Base-by-base conservation (phyloP, 2,113 vertebrate genomes). In the Camelus dromedarius region DNA sequence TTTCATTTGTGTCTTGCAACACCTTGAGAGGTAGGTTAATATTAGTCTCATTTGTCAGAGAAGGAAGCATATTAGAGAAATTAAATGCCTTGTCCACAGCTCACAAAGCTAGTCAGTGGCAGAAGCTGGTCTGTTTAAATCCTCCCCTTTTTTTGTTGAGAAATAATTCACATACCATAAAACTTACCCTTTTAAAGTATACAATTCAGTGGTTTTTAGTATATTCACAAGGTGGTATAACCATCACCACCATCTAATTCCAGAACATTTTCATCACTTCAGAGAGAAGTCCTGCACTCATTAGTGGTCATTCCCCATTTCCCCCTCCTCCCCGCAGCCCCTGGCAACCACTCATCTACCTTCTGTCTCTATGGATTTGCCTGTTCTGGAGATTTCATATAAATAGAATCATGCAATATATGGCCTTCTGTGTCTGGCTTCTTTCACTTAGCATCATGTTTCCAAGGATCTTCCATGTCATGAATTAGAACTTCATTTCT, bases 1-100 rank as follows among this genome's bases (percentile, higher is more conserved):
- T 81, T 32, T 87, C 1, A 32, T 50, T 64, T 87, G 67, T 15
- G 12, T 58, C 58, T 89, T 26, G 8, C 32, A 93, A 54, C 50
- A 69, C 62, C 70, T 89, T 86, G 66, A 28, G 48, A 79, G 54
- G n/a, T 62, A 79, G 46, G 30, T 73, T 94, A 95, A 79, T 69
- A 48, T 70, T 50, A 69, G 32, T 42, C 52, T 46, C 19, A n/a
- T 64, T 94, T 95, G 54, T 85, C 26, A 86, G 81, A 54, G 79
- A 54, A 72, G 28, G 66, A 72, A 89, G 5, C 66, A 42, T 24
- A 32, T 32, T 81, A 76, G 12, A 24, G n/a, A 84, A 83, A 67
- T 84, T 54, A 56, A 79, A 42, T 96, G 85, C 46, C 52, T 84
- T 93, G 15, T 16, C 42, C 60, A 93, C 50, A 84, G 69, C 48